Evolutionary conservation across 1,140 invertebrate genomes (phyloP).

Genomic region (Pristionchus pacificus): DNA sequence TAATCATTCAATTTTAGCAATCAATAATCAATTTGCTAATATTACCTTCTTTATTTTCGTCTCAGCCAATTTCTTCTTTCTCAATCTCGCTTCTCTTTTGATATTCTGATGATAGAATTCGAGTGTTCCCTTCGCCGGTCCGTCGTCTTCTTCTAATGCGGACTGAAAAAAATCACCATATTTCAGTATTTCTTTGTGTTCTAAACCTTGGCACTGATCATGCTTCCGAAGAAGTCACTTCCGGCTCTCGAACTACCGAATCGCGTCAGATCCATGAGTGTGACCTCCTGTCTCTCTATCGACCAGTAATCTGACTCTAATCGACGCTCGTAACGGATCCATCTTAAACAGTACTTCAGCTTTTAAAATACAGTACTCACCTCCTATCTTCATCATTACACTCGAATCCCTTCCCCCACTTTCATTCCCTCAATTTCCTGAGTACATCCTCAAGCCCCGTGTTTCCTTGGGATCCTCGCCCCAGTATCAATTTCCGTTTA

Average conservation of each 20-base stretch:
- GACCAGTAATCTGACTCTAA: conserved; percentile 14
- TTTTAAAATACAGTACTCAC: no score
- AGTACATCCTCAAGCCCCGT: no score
- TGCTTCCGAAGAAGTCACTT: conserved; percentile 12
- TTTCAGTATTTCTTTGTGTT: not conserved
- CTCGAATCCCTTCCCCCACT: no score
- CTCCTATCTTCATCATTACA: no score
- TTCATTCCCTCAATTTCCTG: no score
- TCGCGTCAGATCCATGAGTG: conserved; percentile 14
- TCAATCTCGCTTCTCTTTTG: not conserved
- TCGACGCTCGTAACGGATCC: conserved; percentile 19
- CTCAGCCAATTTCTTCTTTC: not conserved
- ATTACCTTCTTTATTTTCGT: no score
- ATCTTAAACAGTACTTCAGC: no score
- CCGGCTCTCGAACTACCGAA: conserved; percentile 13
- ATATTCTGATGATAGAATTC: not conserved
- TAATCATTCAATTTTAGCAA: not conserved
- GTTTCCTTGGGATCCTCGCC: no score
- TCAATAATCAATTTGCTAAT: no score
- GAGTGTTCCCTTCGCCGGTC: not conserved
- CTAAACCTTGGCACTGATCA: conserved; percentile 12
- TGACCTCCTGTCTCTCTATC: conserved; percentile 6
- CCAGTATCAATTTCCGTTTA: no score
- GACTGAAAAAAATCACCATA: not conserved
- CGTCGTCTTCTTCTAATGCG: not conserved